Evolutionary conservation across 2,888 invertebrate species (phyloP).

Genomic region (Cephonodes hylas): DNA sequence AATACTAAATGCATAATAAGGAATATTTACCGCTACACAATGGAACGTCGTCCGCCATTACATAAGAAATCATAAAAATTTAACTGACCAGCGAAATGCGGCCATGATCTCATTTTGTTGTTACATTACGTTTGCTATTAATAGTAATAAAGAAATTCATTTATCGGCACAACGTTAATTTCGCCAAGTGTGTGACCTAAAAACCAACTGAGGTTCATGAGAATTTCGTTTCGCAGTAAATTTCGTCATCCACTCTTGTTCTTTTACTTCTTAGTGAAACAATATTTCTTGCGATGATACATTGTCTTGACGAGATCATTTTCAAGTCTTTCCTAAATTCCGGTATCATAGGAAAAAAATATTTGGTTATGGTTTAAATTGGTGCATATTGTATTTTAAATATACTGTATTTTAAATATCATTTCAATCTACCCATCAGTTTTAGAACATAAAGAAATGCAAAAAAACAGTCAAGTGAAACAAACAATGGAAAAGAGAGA

Average conservation of each 20-base stretch:
- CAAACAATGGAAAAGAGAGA: too few species aligned
- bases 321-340: too few species aligned
- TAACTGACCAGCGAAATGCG: constrained; percentile 41
- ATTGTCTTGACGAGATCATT: too few species aligned
- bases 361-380: too few species aligned
- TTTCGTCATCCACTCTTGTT: not conserved
- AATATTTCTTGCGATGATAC: too few species aligned
- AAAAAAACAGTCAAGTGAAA: too few species aligned
- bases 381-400: too few species aligned
- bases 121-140: constrained; percentile 30
- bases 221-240: not conserved
- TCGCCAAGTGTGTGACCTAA: not conserved
- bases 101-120: constrained; percentile 52
- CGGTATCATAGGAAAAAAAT: too few species aligned
- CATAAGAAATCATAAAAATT: constrained; percentile 43
- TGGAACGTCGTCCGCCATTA: constrained; percentile 26
- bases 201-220: not conserved
- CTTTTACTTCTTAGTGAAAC: too few species aligned
- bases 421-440: too few species aligned
- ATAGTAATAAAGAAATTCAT: constrained; percentile 20
- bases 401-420: too few species aligned
- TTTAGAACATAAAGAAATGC: too few species aligned
- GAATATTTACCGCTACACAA: constrained; percentile 11
- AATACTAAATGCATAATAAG: not conserved
- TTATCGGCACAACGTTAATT: not conserved